Percentiles rank a stretch among this genome's conserved stretches.
phyloP scores from a whole-genome alignment of 1,140 invertebrate genomes.

The Lordiphosa collinella region DNA sequence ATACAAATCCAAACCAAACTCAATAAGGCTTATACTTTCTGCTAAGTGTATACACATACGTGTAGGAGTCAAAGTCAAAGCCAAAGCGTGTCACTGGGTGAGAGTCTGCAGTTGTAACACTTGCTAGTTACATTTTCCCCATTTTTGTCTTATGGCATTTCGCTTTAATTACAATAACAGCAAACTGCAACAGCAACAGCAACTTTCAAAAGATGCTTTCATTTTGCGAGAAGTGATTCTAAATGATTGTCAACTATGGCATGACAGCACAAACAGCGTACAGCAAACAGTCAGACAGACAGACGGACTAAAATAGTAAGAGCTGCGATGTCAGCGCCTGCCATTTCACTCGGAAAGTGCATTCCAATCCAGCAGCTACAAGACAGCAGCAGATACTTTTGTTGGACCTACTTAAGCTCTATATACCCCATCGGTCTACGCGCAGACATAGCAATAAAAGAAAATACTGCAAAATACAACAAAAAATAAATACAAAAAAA shows the following conservation, averaged over 20 bases:
- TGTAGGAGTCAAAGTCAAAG: conserved; percentile 31
- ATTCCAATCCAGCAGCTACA: conserved; percentile 58
- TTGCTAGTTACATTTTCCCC: conserved; percentile 73
- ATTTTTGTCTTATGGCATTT: conserved; percentile 72
- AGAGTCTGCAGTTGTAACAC: conserved; percentile 58
- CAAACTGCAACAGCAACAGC: conserved; percentile 28
- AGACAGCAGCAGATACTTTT: conserved; percentile 59
- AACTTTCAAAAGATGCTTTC: conserved; percentile 78
- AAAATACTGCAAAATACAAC: conserved; percentile 26
- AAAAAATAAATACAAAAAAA: conserved; percentile 37
- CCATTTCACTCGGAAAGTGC: conserved; percentile 76
- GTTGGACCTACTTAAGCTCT: conserved; percentile 73
- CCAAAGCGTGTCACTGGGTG: conserved; percentile 73
- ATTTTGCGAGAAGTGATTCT: conserved; percentile 76
- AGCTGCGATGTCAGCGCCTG: conserved; percentile 55
- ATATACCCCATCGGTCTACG: conserved; percentile 42
- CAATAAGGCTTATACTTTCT: no score
- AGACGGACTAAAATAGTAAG: conserved; percentile 21
- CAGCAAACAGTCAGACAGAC: conserved; percentile 14
- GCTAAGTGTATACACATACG: conserved; percentile 11
- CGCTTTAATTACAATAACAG: conserved; percentile 75
- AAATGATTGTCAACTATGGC: conserved; percentile 77
- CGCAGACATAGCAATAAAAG: conserved; percentile 39
- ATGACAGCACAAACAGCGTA: conserved; percentile 54
- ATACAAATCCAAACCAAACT: no score